A percentile compares a stretch with the other conserved stretches of the same genome.
phyloP scores from a whole-genome alignment of 2,797 vertebrate species.

The Sebastes kiyomatsui region DNA sequence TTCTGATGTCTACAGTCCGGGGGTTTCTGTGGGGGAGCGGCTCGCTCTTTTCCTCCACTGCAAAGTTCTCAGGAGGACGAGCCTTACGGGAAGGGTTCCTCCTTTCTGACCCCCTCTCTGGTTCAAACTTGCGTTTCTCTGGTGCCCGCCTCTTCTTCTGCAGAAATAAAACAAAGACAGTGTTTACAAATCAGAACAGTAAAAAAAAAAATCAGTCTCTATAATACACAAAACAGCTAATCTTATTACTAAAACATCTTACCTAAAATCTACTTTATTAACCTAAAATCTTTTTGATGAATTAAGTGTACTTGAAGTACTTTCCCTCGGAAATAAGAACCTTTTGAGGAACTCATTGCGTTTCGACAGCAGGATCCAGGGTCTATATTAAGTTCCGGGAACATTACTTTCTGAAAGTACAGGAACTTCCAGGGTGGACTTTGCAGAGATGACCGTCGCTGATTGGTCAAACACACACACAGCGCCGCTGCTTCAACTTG shows the following conservation, averaged over 20 bases:
- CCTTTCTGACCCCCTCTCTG: slow-evolving; percentile 76
- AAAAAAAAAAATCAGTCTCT: not conserved
- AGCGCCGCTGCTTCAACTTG: no score
- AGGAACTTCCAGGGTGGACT: no score
- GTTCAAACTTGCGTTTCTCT: slow-evolving; percentile 82
- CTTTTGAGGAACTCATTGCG: no score
- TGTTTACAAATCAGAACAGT: not conserved
- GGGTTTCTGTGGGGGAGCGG: slow-evolving; percentile 72
- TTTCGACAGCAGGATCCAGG: not conserved
- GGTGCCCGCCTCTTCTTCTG: slow-evolving; percentile 79
- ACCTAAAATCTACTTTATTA: not conserved
- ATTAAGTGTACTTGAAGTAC: not conserved
- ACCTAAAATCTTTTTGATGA: not conserved
- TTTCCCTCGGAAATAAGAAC: no score
- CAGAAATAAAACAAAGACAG: not conserved
- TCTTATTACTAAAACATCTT: not conserved
- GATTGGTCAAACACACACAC: no score
- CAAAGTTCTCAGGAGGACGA: slow-evolving; percentile 93
- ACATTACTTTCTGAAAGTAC: no score
- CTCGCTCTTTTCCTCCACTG: slow-evolving; percentile 85
- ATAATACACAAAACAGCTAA: not conserved
- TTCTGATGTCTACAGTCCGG: slow-evolving; percentile 81
- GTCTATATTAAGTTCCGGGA: no score
- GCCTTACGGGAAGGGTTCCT: slow-evolving; percentile 94
- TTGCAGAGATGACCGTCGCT: no score